These are phyloP conservation scores for Ianthella basta DNA, from an alignment of 37 sponge, comb jelly and placozoan species.

Conservation along the genomic window DNA sequence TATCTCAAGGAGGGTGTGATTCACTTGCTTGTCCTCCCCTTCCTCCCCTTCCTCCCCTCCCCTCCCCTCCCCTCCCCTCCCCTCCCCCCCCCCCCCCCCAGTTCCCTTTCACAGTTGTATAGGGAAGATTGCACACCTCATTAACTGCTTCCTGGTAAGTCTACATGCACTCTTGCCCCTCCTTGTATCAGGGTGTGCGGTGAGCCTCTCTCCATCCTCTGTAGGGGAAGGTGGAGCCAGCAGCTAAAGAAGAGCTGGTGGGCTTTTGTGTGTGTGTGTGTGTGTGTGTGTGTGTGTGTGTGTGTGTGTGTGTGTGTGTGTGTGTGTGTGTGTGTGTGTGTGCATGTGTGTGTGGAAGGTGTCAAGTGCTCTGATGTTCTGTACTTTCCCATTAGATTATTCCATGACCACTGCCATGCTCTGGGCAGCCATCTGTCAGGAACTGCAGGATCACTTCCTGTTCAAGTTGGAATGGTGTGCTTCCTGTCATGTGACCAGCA, in stretches of 20 bases:
- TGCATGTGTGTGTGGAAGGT: neutral
- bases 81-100: neutral
- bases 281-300: neutral
- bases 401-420: constrained; percentile 30
- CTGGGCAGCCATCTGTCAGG: constrained; percentile 60
- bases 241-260: neutral
- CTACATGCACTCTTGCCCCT: neutral
- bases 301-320: constrained; percentile 20
- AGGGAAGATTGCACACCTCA: constrained; percentile 72
- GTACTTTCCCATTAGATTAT: too few relatives aligned
- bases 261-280: neutral
- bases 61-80: neutral
- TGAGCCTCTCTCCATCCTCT: constrained; percentile 12
- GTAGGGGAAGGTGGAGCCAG: neutral
- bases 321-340: constrained; percentile 19
- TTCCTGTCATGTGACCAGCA: neutral
- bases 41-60: too few relatives aligned
- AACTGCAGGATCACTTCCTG: constrained; percentile 62
- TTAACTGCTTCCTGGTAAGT: constrained; percentile 82
- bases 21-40: too few relatives aligned
- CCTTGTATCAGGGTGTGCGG: neutral
- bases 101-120: constrained; percentile 50
- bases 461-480: constrained; percentile 65
- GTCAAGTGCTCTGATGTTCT: neutral
- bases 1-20: too few relatives aligned